These are phyloP conservation scores for Archegozetes longisetosus DNA, from an alignment of 1,140 invertebrate species.

Conservation along the genomic window DNA sequence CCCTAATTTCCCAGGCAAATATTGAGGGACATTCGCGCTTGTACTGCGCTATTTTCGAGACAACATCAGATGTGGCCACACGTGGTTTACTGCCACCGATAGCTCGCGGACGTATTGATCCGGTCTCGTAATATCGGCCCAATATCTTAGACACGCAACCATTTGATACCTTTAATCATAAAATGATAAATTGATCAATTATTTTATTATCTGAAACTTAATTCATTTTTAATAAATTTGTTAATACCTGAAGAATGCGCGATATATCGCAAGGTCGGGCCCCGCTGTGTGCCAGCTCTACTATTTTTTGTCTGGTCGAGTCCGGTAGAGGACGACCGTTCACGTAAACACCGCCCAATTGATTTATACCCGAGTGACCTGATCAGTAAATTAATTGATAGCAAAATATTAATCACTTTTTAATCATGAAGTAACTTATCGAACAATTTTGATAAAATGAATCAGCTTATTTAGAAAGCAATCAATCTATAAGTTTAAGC, in stretches of 20 bases:
- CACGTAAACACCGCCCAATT: constrained; percentile 93
- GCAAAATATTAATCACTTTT: neutral
- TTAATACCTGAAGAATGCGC: constrained; percentile 68
- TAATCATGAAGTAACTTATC: no score
- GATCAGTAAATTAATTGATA: neutral
- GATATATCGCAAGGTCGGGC: constrained; percentile 96
- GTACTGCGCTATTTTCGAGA: constrained; percentile 85
- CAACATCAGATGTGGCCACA: constrained; percentile 85
- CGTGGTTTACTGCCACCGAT: constrained; percentile 90
- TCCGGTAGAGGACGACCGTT: constrained; percentile 90
- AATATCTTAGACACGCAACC: constrained; percentile 90
- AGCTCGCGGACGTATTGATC: constrained; percentile 82
- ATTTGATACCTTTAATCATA: constrained; percentile 42
- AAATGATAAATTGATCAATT: no score
- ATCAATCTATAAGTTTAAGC: no score
- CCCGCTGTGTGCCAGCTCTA: constrained; percentile 89
- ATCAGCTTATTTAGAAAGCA: no score
- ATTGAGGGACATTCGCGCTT: constrained; percentile 93
- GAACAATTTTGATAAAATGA: no score
- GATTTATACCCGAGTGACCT: constrained; percentile 94
- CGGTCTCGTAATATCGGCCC: constrained; percentile 95
- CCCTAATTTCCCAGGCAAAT: constrained; percentile 95
- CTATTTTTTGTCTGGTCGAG: constrained; percentile 82
- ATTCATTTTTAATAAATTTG: neutral
- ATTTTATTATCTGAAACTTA: no score